Evolutionary conservation across 30 jellyfish, hydroid and myxozoan genomes (phyloP), one percentile per base, ranked within the genome.

Genomic region (Aurelia aurita): DNA sequence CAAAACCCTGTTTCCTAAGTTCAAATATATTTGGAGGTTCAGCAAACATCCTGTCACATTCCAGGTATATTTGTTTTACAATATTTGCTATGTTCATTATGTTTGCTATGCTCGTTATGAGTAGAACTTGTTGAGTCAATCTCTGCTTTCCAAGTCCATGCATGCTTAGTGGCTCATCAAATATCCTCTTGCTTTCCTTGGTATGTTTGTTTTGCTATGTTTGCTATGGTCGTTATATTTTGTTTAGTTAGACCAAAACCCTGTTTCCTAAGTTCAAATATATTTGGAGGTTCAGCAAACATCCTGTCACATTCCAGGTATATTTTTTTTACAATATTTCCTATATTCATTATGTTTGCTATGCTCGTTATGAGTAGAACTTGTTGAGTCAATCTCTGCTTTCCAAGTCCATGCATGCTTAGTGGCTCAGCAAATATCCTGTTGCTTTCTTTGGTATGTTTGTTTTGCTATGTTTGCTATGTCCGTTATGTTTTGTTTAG

Each of bases 111-210:
- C 7, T 34, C 6, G 5, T 2, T 10, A 0, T 34, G 46, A 3
- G 4, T 34, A 92, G 4, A 5, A 87, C 74, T 87, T 86, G 86
- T 14, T n/a, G 64, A 69, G 69, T 12, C 88, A 66, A 57, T 26
- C 89, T 6, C 98, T 97, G 5, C 10, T 92, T 92, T 55, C 80
- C 95, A 5, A 57, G 7, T 87, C 58, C 84, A 91, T 82, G 71
- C 95, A 84, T 44, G 92, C 94, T 8, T 68, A 79, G 22, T 85
- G 88, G 81, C 77, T 91, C 15, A 27, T 32, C n/a, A 71, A 47
- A 13, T 22, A 54, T 27, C 72, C 79, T 2, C 27, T 25, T 26
- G 67, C 88, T 21, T 8, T 76, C 51, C 35, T 43, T 74, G 95
- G 95, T 86, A n/a, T 9, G 86, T 34, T n/a, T 6, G 1, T 5